A percentile compares a stretch with the other conserved stretches of the same genome.
phyloP scores from a whole-genome alignment of 1,140 invertebrate species.

The Zeugodacus cucurbitae region DNA sequence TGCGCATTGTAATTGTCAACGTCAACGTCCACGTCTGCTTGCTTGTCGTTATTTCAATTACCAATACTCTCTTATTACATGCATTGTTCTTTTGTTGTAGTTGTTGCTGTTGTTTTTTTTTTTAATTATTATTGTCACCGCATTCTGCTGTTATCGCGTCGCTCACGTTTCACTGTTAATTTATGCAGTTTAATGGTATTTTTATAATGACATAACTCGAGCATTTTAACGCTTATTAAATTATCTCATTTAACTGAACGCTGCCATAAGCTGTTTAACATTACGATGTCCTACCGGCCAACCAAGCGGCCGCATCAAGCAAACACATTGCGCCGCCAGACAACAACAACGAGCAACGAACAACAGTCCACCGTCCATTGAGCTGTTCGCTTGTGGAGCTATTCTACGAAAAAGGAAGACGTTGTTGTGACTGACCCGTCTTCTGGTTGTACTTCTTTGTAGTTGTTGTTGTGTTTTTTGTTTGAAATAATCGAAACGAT shows the following conservation, averaged over 20 bases:
- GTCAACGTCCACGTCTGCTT: neutral
- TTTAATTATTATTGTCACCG: neutral
- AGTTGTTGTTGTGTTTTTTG: neutral
- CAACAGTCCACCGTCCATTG: neutral
- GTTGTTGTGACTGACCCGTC: neutral
- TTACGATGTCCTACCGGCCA: neutral
- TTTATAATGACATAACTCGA: slow-evolving; percentile 66
- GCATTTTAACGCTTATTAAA: slow-evolving; percentile 67
- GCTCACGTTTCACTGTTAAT: slow-evolving; percentile 24
- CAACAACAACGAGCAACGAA: too few relatives aligned
- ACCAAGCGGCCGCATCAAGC: neutral
- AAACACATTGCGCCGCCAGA: too few relatives aligned
- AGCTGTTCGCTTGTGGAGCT: neutral
- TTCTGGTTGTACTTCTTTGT: neutral
- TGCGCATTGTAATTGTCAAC: neutral
- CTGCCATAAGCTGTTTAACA: neutral
- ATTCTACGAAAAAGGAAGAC: neutral
- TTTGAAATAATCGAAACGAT: neutral
- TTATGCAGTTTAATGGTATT: slow-evolving; percentile 46
- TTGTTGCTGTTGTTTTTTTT: neutral
- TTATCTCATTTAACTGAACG: slow-evolving; percentile 61
- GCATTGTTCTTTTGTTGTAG: neutral
- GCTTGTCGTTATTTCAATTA: neutral
- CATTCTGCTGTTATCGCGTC: neutral
- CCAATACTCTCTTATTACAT: neutral